Conservation (phyloP, 1,140 invertebrate genomes). For the Eriosoma lanigerum region DNA sequence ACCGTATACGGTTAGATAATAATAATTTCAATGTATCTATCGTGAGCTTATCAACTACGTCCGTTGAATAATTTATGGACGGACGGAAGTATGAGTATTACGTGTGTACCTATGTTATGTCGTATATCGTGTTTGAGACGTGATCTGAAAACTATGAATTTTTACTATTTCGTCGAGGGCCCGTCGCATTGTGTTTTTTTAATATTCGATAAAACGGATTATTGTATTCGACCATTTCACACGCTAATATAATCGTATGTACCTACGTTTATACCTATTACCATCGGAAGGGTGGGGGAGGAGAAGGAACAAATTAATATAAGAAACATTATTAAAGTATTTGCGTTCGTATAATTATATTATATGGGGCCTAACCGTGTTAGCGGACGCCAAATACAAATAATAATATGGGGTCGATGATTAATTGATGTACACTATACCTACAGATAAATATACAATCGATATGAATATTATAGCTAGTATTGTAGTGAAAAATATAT, state of each 20-base stretch:
- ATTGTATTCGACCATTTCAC: neutral
- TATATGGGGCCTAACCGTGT: too few relatives aligned
- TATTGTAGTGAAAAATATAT: too few relatives aligned
- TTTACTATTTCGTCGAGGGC: constrained; percentile 3
- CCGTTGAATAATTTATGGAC: constrained; percentile 40
- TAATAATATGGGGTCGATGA: too few relatives aligned
- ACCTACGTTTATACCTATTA: too few relatives aligned
- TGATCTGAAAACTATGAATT: constrained; percentile 26
- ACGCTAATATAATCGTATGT: too few relatives aligned
- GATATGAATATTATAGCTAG: too few relatives aligned
- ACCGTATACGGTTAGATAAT: neutral
- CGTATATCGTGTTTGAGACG: neutral
- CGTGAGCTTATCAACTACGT: constrained; percentile 18
- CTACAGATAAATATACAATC: too few relatives aligned
- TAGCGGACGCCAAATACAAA: too few relatives aligned
- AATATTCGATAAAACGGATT: constrained; percentile 15
- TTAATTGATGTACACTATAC: too few relatives aligned
- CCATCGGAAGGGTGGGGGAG: neutral
- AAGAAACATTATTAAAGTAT: neutral
- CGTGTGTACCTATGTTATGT: constrained; percentile 3
- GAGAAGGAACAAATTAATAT: neutral
- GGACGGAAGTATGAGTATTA: constrained; percentile 27
- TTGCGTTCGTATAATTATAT: too few relatives aligned
- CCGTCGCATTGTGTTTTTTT: neutral
- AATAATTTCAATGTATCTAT: constrained; percentile 30